These are phyloP conservation scores for Stigmatopora nigra DNA, from an alignment of 2,113 vertebrate species.

Conservation along the genomic window DNA sequence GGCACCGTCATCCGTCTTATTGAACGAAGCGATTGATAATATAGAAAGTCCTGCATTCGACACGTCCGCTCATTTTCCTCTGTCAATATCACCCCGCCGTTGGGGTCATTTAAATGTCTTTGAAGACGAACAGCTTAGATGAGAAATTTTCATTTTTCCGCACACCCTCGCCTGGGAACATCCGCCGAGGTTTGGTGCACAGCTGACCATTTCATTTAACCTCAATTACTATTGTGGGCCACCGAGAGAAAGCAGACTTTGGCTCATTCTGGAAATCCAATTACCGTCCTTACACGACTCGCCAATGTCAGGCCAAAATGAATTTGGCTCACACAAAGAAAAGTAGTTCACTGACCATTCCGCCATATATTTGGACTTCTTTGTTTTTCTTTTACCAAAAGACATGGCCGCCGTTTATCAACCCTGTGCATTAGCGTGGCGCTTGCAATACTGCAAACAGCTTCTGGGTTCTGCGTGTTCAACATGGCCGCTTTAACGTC, in stretches of 20 bases:
- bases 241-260: slow-evolving; percentile 52
- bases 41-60: background rate
- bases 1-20: background rate
- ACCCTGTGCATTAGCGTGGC: slow-evolving; percentile 12
- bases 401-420: slow-evolving; percentile 25
- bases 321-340: slow-evolving; percentile 40
- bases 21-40: background rate
- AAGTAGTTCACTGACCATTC: slow-evolving; percentile 43
- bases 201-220: slow-evolving; percentile 64
- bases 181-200: slow-evolving; percentile 52
- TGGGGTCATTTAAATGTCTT: slow-evolving; percentile 4
- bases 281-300: slow-evolving; percentile 59
- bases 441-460: slow-evolving; percentile 12
- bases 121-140: slow-evolving; percentile 21
- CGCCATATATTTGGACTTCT: slow-evolving; percentile 35
- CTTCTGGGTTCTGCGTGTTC: slow-evolving; percentile 23
- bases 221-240: slow-evolving; percentile 56
- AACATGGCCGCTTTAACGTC: no score
- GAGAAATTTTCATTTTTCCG: slow-evolving; percentile 21
- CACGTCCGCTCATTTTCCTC: background rate
- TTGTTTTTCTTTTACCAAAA: slow-evolving; percentile 19
- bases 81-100: background rate
- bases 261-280: slow-evolving; percentile 64
- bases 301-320: slow-evolving; percentile 50
- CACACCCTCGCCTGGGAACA: slow-evolving; percentile 26